phyloP scores from a whole-genome alignment of 2,888 invertebrate species.

The Orthonevra nobilis region DNA sequence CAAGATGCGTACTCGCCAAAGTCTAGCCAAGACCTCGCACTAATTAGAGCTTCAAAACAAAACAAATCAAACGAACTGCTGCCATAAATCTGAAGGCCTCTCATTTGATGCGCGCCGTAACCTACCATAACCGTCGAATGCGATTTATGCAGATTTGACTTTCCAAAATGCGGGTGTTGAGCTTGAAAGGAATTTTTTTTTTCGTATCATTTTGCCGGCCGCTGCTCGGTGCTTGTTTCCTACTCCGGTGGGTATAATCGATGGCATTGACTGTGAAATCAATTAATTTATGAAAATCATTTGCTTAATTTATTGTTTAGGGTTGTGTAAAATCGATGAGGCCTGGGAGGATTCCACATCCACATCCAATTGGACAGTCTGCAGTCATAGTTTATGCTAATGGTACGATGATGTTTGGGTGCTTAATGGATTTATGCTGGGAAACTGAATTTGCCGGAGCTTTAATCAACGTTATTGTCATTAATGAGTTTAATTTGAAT shows the following conservation, averaged over 20 bases:
- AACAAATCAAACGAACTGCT: background rate
- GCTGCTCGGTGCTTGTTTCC: constrained; percentile 11
- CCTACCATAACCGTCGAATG: constrained; percentile 1
- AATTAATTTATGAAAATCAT: constrained; percentile 45
- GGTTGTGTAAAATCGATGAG: background rate
- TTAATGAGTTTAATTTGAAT: background rate
- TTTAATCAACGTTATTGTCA: constrained; percentile 3
- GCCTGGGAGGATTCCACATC: background rate
- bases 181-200: background rate
- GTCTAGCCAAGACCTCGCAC: constrained; percentile 8
- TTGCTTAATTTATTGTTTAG: background rate
- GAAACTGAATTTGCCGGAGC: background rate
- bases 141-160: constrained; percentile 32
- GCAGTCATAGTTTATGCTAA: background rate
- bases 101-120: constrained; percentile 12
- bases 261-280: constrained; percentile 42
- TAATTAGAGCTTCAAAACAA: constrained; percentile 5
- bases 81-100: constrained; percentile 28
- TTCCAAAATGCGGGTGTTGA: constrained; percentile 14
- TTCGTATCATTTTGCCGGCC: constrained; percentile 1
- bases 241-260: constrained; percentile 9
- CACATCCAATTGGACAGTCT: background rate
- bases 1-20: background rate
- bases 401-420: constrained; percentile 7
- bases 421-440: constrained; percentile 3